Base-by-base conservation (phyloP, 1,140 invertebrate species). In the Aporrectodea caliginosa region DNA sequence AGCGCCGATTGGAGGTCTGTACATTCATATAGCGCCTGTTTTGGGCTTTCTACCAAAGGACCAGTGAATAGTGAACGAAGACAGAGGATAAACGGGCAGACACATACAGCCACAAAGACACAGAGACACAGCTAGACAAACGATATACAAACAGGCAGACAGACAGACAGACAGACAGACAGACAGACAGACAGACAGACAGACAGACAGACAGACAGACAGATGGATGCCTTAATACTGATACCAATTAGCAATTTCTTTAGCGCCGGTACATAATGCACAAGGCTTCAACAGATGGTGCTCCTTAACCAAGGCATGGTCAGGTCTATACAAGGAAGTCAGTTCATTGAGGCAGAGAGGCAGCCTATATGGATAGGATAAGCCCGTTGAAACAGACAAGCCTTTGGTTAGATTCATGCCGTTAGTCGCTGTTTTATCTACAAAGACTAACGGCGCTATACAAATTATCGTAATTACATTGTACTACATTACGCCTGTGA, bases 171-270 rank as follows among this genome's bases (percentile, higher is more conserved):
- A 58, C 43, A 58, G 43, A 58, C 43, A 58, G 43, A 58, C 43
- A 58, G 22, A 22, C 43, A 22, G 43, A 58, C 43, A 58, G 43
- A 58, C 6, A 58, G 6, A 58, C 6, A 58, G 6, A 58, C 6
- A 58, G 43, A 58, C 43, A 58, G 43, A 58, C 43, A 58, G 43
- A 58, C 43, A 58, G 43, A 58, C 43, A 58, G 43, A 58, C 43
- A 58, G 43, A 58, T 22, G 22, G 43, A 58, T 58, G 6, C 6
- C 43, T 22, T 58, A 22, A 22, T 22, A 6, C 43, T 58, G 6
- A 58, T 58, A 58, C 6, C 6, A 58, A 58, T 58, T 22, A 58
- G 43, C 22, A 6, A 22, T 12, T 22, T 58, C 6, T 6, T 22
- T 22, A 58, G 6, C 22, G 43, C 22, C 22, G 43, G 6, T 58